Conservation (phyloP, 1,140 invertebrate species). For the Drosophila mauritiana region DNA sequence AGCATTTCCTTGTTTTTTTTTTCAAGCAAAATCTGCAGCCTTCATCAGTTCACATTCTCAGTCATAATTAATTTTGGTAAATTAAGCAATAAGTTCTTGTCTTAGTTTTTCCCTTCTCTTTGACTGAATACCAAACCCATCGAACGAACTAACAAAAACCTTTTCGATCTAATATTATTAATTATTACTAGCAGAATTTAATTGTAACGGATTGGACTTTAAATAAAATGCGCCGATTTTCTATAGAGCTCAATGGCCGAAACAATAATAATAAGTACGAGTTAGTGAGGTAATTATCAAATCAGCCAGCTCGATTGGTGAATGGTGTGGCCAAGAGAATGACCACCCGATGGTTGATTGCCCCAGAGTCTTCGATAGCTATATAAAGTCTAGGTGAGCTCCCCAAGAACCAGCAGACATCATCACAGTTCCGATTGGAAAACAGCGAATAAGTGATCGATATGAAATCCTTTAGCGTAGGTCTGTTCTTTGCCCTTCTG, state of each 20-base stretch:
- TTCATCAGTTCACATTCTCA: neutral
- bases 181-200: conserved; percentile 40
- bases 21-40: neutral
- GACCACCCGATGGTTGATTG: conserved; percentile 45
- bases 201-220: conserved; percentile 27
- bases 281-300: conserved; percentile 66
- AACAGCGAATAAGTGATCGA: conserved; percentile 12
- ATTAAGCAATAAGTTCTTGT: conserved; percentile 20
- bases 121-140: neutral
- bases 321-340: conserved; percentile 55
- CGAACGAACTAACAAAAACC: conserved; percentile 21
- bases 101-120: conserved; percentile 14
- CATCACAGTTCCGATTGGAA: conserved; percentile 31
- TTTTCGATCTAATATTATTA: conserved; percentile 20
- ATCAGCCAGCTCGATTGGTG: conserved; percentile 56
- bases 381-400: conserved; percentile 49
- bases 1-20: neutral
- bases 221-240: conserved; percentile 49
- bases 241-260: conserved; percentile 50
- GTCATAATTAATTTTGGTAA: neutral
- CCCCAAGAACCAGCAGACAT: conserved; percentile 62
- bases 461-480: conserved; percentile 55
- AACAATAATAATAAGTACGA: conserved; percentile 51
- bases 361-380: conserved; percentile 21
- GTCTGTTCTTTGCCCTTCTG: conserved; percentile 39